phyloP scores from a whole-genome alignment of 2,888 invertebrate genomes.

The Cryptocephalus primarius region DNA sequence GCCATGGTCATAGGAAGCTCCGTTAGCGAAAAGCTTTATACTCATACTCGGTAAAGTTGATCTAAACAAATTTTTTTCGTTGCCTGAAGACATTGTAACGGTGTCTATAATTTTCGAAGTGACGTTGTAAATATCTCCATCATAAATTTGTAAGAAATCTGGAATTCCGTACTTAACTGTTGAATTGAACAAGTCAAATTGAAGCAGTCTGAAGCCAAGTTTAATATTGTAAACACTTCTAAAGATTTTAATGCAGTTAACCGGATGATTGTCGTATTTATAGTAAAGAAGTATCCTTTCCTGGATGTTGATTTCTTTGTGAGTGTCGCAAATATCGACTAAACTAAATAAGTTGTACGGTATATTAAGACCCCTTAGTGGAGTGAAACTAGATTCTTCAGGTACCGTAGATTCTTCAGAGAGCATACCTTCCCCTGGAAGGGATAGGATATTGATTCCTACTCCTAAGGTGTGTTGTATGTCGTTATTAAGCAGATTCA shows the following conservation, averaged over 20 bases:
- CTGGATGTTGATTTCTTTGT: constrained; percentile 81
- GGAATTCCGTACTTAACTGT: constrained; percentile 65
- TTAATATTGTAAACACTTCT: constrained; percentile 75
- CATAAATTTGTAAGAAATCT: constrained; percentile 78
- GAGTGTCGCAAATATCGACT: constrained; percentile 92
- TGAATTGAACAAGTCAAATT: constrained; percentile 86
- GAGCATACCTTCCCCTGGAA: constrained; percentile 70
- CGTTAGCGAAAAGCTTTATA: constrained; percentile 85
- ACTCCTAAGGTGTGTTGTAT: constrained; percentile 76
- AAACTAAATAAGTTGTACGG: constrained; percentile 90
- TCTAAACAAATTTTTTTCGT: constrained; percentile 65
- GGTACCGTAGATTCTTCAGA: constrained; percentile 88
- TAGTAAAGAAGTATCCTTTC: constrained; percentile 88
- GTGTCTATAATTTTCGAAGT: constrained; percentile 62
- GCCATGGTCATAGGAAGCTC: constrained; percentile 87
- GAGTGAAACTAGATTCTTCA: constrained; percentile 79
- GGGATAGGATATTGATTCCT: constrained; percentile 78
- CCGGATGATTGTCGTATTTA: constrained; percentile 92
- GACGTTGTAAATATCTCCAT: constrained; percentile 86
- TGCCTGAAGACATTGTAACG: constrained; percentile 57
- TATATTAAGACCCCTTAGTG: constrained; percentile 67
- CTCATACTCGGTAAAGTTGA: constrained; percentile 73
- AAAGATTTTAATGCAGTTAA: constrained; percentile 96
- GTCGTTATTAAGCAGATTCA: constrained; percentile 64
- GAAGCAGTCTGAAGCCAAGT: constrained; percentile 80